Conservation (phyloP, 2,888 invertebrate genomes). For the Podotricha telesiphe region DNA sequence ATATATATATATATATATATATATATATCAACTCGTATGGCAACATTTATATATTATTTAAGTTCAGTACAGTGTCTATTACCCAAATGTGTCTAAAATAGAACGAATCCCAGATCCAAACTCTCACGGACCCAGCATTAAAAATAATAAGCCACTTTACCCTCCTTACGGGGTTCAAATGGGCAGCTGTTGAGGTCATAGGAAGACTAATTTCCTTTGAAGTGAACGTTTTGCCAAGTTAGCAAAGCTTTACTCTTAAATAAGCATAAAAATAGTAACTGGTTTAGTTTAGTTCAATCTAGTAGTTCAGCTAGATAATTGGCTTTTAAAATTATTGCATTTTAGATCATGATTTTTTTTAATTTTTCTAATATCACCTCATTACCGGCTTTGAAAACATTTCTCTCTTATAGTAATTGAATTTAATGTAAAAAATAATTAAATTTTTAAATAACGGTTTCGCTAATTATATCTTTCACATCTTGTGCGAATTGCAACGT, state of each 20-base stretch:
- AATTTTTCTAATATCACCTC: no score
- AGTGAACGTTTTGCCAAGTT: conserved; percentile 7
- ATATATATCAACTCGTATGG: no score
- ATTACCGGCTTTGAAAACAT: no score
- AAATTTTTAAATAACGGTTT: no score
- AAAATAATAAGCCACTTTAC: conserved; percentile 25
- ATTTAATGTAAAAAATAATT: no score
- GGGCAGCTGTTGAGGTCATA: conserved; percentile 11
- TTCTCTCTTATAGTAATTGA: no score
- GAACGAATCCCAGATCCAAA: background rate
- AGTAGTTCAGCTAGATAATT: no score
- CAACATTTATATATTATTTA: background rate
- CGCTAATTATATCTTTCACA: no score
- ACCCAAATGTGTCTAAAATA: background rate
- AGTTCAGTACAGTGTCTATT: background rate
- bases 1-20: no score
- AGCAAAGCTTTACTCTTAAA: background rate
- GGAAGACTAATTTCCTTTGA: conserved; percentile 12
- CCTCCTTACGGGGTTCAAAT: conserved; percentile 10
- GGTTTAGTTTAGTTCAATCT: background rate
- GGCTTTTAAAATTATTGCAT: no score
- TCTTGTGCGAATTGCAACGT: no score
- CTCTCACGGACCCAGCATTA: conserved; percentile 10
- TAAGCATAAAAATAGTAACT: background rate
- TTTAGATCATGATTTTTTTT: no score